Evolutionary conservation across 2,888 invertebrate genomes (phyloP), one percentile per base, ranked within the genome.

Genomic region (Archips xylosteana): DNA sequence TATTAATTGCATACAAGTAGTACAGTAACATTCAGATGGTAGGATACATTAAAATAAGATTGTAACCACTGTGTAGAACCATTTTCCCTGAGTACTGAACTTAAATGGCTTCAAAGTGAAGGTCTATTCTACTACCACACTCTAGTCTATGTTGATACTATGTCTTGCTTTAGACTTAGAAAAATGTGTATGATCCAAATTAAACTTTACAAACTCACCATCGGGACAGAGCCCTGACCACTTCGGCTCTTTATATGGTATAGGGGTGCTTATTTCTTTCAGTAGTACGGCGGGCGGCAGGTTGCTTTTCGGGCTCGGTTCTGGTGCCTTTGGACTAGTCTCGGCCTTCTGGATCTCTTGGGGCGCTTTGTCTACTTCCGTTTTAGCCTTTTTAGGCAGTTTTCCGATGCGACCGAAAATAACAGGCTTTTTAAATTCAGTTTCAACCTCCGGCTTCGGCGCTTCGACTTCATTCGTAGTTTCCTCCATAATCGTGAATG

Each of bases 181-280:
- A 45, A 45, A 45, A 9, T 10, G 9, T 12, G 45, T 45, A 10
- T 9, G 45, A 10, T 45, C 9, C 10, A 42, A 23, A 64, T 62
- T 39, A 49, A 59, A 15, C 8, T n/a, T 36, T 36, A n/a, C 6
- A 36, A 36, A 6, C 85, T 80, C 77, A 88, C 89, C 89, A 71
- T 92, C 87, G 32, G 94, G 89, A 2, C 97, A 97, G 32, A 95
- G 78, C 0, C 97, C 96, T 51, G 97, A 96, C 98, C 98, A 99
- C 70, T 95, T 89, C 0, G 99, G 98, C 85, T 97, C 97, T 83
- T 95, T 95, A 82, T 98, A 98, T 0, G 96, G 96, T 77, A 96
- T 90, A 1, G 95, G 91, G 4, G 91, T 85, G 5, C 88, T 87
- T 57, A 86, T 83, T 87, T 89, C 92, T 69, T 90, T 92, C 8